phyloP scores from a whole-genome alignment of 2,888 invertebrate genomes.

The Amphipyra tragopoginis region DNA sequence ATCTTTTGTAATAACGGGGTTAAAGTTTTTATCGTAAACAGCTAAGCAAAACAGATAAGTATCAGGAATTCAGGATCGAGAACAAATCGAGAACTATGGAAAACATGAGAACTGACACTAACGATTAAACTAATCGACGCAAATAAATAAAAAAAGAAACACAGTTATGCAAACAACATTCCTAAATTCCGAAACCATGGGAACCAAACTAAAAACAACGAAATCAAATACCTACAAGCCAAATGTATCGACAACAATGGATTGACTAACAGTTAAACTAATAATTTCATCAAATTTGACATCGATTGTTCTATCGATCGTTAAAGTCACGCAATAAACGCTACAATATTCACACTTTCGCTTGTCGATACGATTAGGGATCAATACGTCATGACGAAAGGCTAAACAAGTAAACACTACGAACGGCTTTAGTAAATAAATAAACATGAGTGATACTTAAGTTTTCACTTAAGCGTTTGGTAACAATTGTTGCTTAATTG shows the following conservation, averaged over 20 bases:
- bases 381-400: constrained; percentile 36
- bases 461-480: constrained; percentile 5
- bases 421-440: constrained; percentile 13
- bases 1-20: too few species aligned
- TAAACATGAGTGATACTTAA: constrained; percentile 9
- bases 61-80: too few species aligned
- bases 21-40: too few species aligned
- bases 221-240: constrained; percentile 8
- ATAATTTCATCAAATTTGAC: constrained; percentile 18
- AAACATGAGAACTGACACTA: constrained; percentile 31
- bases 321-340: constrained; percentile 9
- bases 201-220: constrained; percentile 28
- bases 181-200: constrained; percentile 31
- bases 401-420: constrained; percentile 30
- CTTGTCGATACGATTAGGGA: constrained; percentile 22
- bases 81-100: too few species aligned
- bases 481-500: constrained; percentile 14
- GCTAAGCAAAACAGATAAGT: too few species aligned
- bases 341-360: constrained; percentile 49
- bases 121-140: constrained; percentile 18
- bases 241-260: constrained; percentile 3
- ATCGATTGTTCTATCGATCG: constrained; percentile 23
- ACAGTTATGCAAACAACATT: constrained; percentile 27
- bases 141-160: constrained; percentile 19
- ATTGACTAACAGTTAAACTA: neutral